Evolutionary conservation across 2,113 vertebrate genomes (phyloP).

Genomic region (Pelecanoides urinatrix): DNA sequence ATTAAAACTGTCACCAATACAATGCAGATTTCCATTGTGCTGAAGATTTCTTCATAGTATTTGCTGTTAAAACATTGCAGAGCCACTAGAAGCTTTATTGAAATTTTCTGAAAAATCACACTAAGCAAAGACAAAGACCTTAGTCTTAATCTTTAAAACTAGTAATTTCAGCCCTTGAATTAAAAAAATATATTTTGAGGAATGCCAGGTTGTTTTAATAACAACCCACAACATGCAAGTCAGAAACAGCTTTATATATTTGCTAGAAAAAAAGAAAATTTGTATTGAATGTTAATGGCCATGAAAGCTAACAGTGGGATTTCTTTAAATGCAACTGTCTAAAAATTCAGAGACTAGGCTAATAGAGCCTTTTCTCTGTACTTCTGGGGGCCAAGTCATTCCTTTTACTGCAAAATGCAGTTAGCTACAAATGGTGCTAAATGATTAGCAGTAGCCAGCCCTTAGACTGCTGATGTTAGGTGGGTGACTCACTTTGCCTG

Average conservation of each 20-base stretch:
- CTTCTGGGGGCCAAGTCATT: not conserved
- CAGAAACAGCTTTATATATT: not conserved
- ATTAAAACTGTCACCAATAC: not conserved
- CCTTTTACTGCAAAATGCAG: not conserved
- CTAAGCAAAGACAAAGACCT: not conserved
- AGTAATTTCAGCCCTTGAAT: not conserved
- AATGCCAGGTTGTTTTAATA: not conserved
- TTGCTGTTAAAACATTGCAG: not conserved
- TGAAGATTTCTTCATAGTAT: not conserved
- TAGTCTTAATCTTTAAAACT: not conserved
- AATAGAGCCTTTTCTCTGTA: not conserved
- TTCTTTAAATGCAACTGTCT: not conserved
- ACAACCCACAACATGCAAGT: not conserved
- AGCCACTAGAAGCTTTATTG: not conserved
- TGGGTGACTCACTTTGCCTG: not conserved
- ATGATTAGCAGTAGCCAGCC: accelerated
- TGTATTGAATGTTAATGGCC: not conserved
- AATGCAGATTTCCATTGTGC: not conserved
- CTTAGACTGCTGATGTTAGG: not conserved
- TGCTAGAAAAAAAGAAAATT: not conserved
- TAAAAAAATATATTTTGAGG: not conserved
- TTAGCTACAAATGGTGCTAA: not conserved
- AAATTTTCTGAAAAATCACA: not conserved
- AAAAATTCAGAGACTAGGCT: not conserved
- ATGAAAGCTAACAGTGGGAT: not conserved